phyloP scores from a whole-genome alignment of 2,888 invertebrate genomes.

The Machimus atricapillus region DNA sequence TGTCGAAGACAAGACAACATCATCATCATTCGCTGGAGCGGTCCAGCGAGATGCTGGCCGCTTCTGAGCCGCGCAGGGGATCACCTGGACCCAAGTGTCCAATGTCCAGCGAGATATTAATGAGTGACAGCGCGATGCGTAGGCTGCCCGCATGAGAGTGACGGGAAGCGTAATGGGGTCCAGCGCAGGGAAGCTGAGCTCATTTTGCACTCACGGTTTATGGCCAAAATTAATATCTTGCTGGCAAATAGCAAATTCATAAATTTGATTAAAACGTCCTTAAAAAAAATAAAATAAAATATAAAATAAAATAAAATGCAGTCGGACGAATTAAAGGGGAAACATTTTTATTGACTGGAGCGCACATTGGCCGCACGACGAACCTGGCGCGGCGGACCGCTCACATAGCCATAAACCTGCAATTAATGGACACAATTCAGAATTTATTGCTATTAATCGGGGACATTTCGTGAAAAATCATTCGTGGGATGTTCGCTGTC shows the following conservation, averaged over 20 bases:
- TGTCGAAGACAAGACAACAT: slow-evolving; percentile 33
- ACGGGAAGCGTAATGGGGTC: slow-evolving; percentile 23
- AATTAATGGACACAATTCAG: slow-evolving; percentile 18
- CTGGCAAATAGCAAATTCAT: slow-evolving; percentile 32
- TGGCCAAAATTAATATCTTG: slow-evolving; percentile 19
- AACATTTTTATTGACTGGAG: slow-evolving; percentile 16
- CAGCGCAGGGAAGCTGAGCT: neutral
- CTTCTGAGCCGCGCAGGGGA: neutral
- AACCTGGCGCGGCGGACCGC: neutral
- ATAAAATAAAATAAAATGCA: neutral
- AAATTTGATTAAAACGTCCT: slow-evolving; percentile 22
- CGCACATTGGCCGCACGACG: neutral
- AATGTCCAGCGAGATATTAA: slow-evolving; percentile 21
- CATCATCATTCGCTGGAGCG: neutral
- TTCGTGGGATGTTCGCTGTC: neutral
- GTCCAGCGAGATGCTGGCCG: neutral
- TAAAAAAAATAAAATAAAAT: neutral
- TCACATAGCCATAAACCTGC: slow-evolving; percentile 11
- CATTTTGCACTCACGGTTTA: slow-evolving; percentile 14
- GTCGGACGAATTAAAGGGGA: neutral
- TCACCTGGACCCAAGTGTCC: neutral
- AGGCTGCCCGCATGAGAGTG: slow-evolving; percentile 29
- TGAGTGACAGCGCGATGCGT: slow-evolving; percentile 29
- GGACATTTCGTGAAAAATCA: neutral
- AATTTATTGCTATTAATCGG: slow-evolving; percentile 30